Conservation (phyloP, 2,797 vertebrate genomes). For the Myripristis jacobus region DNA sequence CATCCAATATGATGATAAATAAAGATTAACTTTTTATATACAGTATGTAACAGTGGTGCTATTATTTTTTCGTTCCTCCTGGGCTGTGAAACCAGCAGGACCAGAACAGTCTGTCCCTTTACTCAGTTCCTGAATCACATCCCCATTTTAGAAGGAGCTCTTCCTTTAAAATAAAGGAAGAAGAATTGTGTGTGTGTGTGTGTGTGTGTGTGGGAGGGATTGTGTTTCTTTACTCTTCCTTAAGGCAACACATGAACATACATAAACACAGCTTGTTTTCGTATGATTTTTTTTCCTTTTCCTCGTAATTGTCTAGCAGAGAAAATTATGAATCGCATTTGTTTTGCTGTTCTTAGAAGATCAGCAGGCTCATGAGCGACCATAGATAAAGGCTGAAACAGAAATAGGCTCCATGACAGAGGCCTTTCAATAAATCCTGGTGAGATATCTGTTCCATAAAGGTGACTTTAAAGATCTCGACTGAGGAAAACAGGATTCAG, state of each 20-base stretch:
- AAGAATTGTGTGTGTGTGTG: conserved; percentile 3
- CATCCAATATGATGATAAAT: neutral
- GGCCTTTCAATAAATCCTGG: too few species aligned
- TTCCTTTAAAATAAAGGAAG: conserved; percentile 53
- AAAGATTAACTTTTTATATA: too few species aligned
- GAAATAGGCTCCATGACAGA: neutral
- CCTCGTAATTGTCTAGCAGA: neutral
- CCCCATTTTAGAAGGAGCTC: conserved; percentile 53
- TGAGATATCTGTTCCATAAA: too few species aligned
- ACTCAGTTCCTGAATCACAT: conserved; percentile 68
- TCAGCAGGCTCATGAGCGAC: neutral
- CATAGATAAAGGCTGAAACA: neutral
- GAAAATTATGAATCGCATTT: neutral
- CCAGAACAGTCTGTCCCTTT: conserved; percentile 34
- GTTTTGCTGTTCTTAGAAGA: neutral
- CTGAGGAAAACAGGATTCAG: too few species aligned
- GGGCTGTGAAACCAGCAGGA: neutral
- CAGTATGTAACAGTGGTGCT: neutral
- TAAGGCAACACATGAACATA: neutral
- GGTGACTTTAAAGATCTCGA: too few species aligned
- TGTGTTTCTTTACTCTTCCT: neutral
- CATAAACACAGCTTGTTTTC: neutral
- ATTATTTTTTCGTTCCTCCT: neutral
- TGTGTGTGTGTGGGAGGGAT: neutral
- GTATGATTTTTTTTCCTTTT: neutral